Evolutionary conservation across 2,797 vertebrate genomes (phyloP), one percentile per base, ranked within the genome.

Genomic region (Chloroceryle amazona): DNA sequence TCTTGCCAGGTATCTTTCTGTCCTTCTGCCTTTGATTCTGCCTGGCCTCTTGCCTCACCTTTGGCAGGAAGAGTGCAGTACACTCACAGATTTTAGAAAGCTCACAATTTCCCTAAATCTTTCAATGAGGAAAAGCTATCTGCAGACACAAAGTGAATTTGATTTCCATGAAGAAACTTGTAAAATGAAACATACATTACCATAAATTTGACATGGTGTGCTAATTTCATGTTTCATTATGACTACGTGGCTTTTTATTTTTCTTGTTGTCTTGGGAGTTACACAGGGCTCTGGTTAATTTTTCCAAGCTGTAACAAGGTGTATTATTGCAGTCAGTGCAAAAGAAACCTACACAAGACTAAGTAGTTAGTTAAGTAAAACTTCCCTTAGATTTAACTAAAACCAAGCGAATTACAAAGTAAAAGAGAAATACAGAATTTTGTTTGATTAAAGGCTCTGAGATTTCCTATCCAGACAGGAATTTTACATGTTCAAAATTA

Each of bases 51-150:
- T 57, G 44, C 62, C 58, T 68, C 42, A 14, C n/a, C 37, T 41
- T 37, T 9, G 39, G 33, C 18, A 13, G 62, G 11, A 60, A 46
- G 71, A 26, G 18, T 26, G n/a, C 37, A 26, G 21, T 4, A 4
- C 19, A 2, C 20, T 42, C 58, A 18, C 17, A n/a, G 33, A 57
- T 84, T 76, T 87, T 66, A 87, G 52, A 94, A 92, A 97, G 75
- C 98, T 99, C 94, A 98, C 98, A 98, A 97, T 96, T 99, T 98
- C 63, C 95, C 98, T 89, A 98, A 96, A 90, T 98, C 97, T 98
- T 98, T 98, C 94, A 99, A 97, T 93, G 98, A 98, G 92, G 98
- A 97, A 97, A 99, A 99, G 41, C 95, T 98, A 97, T 98, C 98
- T 97, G 98, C 98, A 81, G 98, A 98, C 92, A 99, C 90, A 75